Base-by-base conservation (phyloP, 2,113 vertebrate species). In the Saimiri boliviensis region DNA sequence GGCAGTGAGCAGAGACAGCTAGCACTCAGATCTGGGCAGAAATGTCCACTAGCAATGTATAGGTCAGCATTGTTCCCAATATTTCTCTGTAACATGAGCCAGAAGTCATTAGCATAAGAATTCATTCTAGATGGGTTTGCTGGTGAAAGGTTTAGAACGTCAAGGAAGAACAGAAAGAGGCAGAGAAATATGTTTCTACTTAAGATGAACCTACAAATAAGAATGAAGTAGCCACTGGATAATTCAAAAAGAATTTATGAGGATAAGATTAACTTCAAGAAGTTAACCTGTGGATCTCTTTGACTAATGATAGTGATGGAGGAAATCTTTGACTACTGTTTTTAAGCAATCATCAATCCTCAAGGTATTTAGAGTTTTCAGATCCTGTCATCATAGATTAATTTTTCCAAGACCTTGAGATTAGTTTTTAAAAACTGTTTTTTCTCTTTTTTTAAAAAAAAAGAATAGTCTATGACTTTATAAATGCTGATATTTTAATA, bases 341-440 rank as follows among this genome's bases (percentile, higher is more conserved):
- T 90, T 70, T 20, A 95, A 83, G 79, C 70, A 70, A 60, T 87
- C 88, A 86, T 92, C 92, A 94, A 87, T 87, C 86, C 60, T 96
- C 60, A 91, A 77, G 25, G 49, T 66, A 94, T 87, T 94, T 74
- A 89, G 83, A 89, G 45, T 80, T 95, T 89, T 97, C 91, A 81
- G 82, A 71, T 84, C 49, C 90, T 88, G 71, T 91, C 94, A 85
- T 32, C 13, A 5, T 74, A 58, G 35, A 93, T 93, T 68, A 84
- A 73, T 89, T 93, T 27, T 91, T 86, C 37, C 13, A 77, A 27
- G 19, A 91, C 45, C 30, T 68, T 84, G 47, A 73, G 45, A 87
- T 93, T 86, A 77, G 17, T 79, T 87, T 87, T 83, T 60, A 27
- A 76, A 77, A 45, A 47, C 5, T 85, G 27, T 70, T 91, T 89